Evolutionary conservation across 2,797 vertebrate genomes (phyloP), one percentile per base, ranked within the genome.

Genomic region (Lepilemur ruficaudatus): DNA sequence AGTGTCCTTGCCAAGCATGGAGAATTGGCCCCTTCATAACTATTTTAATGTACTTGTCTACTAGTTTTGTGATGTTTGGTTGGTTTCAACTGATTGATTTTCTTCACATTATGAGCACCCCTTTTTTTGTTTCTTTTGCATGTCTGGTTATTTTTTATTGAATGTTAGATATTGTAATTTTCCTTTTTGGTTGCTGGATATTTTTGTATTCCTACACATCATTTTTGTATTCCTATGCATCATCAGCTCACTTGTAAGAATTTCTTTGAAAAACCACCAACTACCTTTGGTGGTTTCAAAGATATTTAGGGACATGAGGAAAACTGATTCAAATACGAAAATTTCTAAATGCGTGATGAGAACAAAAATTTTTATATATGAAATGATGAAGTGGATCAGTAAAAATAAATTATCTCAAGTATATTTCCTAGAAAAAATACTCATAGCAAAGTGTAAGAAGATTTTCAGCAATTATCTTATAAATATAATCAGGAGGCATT

Each of bases 1-100:
- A 20, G n/a, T 8, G n/a, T 13, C 23, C 35, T 5, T 99, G 99
- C 85, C 99, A 98, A 82, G 99, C 98, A 57, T 99, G 98, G 3
- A 99, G 99, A n/a, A 99, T 97, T 48, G 99, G 99, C 38, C 48
- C 11, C 35, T 30, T 30, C 11, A n/a, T 18, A 52, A 41, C 32
- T 30, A 13, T 7, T 55, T 3, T 30, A 52, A 30, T 22, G 25
- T 41, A 32, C 13, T 13, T 14, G 1, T 28, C 14, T 12, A 13
- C 8, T 69, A 22, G 18, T 12, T 38, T 28, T 57, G 1, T 20
- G 6, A 13, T 55, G n/a, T 55, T 55, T 55, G 35, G 17, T 55
- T 57, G 50, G 18, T 22, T 35, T 72, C 35, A 55, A 12, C 8
- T 69, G 32, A 50, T 28, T 41, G n/a, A 55, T 55, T 43, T 12